Evolutionary conservation across 2,113 vertebrate species (phyloP), one percentile per base, ranked within the genome.

Genomic region (Gnathonemus longibarbis): DNA sequence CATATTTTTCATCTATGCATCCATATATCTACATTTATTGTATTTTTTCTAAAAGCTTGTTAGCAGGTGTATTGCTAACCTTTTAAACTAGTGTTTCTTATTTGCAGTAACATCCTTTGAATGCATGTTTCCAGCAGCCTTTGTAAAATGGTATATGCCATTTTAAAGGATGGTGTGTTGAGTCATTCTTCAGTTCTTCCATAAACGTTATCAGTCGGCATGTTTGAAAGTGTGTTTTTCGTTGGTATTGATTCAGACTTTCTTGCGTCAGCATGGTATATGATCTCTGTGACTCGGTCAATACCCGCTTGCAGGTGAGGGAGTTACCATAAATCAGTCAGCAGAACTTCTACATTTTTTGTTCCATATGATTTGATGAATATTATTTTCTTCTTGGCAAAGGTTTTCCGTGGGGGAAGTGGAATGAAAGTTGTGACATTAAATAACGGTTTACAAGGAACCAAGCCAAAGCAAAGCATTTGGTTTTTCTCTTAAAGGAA

Each of bases 211-310:
- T 80, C 74, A 80, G 74, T 49, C 8, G 9, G 45, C 83, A 48
- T 85, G 83, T 45, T 85, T 85, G 42, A 85, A 85, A 49, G 83
- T 85, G 3, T 85, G 83, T 85, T 85, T 46, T 80, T 45, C 21
- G 9, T 46, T 49, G 48, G 24, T 85, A 49, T 85, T 46, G 46
- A 85, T n/a, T 45, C 9, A 85, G 83, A 48, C 9, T 39, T 48
- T 46, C 21, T 39, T 85, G 83, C 49, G 1, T 52, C 85, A 87
- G 49, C 4, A 1, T 56, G 50, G 17, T 53, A 9, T 87, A 87
- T 56, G 86, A 56, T 87, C 10, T 87, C 31, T 53, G 24, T 39
- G 31, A 39, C 49, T 35, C 9, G 35, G 10, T 87, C n/a, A 9
- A 53, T 48, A 53, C 31, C 27, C n/a, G 4, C 17, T 87, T 56